Base-by-base conservation (phyloP, 2,797 vertebrate species). In the Selene dorsalis region DNA sequence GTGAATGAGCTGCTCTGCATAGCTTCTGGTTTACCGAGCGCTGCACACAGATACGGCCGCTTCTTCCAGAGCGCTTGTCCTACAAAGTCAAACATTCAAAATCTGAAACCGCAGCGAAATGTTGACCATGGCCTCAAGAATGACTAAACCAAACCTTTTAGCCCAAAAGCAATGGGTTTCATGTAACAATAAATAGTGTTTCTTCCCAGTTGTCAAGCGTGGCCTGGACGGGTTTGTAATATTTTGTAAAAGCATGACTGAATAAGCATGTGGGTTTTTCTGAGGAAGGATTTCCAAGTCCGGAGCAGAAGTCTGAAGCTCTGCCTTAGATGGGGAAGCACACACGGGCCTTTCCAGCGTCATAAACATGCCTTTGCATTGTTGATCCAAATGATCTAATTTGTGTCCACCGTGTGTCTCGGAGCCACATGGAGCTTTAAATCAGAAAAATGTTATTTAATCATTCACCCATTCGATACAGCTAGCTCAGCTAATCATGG, bases 181-280 rank as follows among this genome's bases (percentile, higher is more conserved):
- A 88, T 95, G 94, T 94, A 95, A 94, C 92, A 95, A 94, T 94
- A 95, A 96, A 95, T 93, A 93, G 73, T 88, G 88, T 90, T 93
- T 89, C 74, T 67, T 87, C 73, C 88, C 88, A 92, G 86, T 92
- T 95, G 93, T 94, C 87, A 91, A 94, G 90, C 91, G 88, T 89
- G 89, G 75, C 90, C 89, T 91, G 92, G 93, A 88, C 89, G 91
- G 84, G 88, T 88, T 90, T 94, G 83, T 88, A 89, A 90, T 92
- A 90, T 93, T 83, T 92, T 93, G 92, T 88, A 91, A 87, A 94
- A 90, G 94, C 93, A 81, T 94, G 86, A 89, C 91, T 92, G 90
- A 89, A 86, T 86, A 90, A 91, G 90, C 90, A 88, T 92, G 88
- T 76, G 85, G 89, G 30, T 90, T 92, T 87, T 70, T 82, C 76